Evolutionary conservation across 2,888 invertebrate genomes (phyloP).

Genomic region (Colletes collaris): DNA sequence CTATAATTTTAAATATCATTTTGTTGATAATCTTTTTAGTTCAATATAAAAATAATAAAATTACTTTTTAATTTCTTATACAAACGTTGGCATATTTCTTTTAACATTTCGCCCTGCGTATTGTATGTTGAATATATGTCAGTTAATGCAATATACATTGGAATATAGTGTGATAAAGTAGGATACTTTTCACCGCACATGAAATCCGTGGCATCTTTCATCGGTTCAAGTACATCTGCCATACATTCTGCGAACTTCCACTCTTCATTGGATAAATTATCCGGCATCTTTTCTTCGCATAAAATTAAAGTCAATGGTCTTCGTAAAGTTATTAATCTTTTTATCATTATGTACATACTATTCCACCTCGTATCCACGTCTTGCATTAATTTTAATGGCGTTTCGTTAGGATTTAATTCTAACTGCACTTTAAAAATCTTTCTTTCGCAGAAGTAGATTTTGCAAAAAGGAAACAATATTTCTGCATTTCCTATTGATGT

Average conservation of each 20-base stretch:
- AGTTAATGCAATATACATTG: neutral
- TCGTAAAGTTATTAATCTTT: too few species aligned
- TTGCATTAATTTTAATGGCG: neutral
- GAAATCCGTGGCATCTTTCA: neutral
- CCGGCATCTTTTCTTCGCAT: neutral
- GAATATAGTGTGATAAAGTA: neutral
- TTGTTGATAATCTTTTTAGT: too few species aligned
- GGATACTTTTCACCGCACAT: slow-evolving; percentile 3
- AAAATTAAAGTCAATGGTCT: too few species aligned
- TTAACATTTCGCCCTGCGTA: neutral
- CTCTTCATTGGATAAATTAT: neutral
- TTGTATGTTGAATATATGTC: neutral
- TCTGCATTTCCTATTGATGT: neutral
- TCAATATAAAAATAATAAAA: neutral
- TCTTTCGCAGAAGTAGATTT: neutral
- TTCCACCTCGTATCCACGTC: neutral
- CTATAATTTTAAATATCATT: too few species aligned
- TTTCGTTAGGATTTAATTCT: neutral
- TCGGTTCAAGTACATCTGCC: neutral
- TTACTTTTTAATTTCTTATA: neutral
- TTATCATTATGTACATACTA: neutral
- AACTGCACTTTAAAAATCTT: neutral
- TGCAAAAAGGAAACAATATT: neutral
- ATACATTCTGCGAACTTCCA: neutral
- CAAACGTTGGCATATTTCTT: neutral